Percentiles rank a stretch among this genome's conserved stretches.
Evolutionary conservation across 2,113 vertebrate genomes (phyloP).

Genomic region (Hippocampus comes): DNA sequence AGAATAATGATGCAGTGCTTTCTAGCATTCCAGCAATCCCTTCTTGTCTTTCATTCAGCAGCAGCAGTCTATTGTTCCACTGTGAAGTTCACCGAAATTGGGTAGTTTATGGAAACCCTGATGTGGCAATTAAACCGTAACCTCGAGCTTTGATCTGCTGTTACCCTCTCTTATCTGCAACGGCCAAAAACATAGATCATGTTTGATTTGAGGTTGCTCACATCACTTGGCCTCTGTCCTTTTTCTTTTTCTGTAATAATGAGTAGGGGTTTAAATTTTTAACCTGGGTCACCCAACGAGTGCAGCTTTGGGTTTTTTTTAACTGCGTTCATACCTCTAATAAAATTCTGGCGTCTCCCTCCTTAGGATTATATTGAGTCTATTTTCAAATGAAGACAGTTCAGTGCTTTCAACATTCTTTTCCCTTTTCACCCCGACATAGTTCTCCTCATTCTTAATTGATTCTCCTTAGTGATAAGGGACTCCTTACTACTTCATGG

Average conservation of each 20-base stretch:
- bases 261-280: constrained; percentile 10
- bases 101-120: constrained; percentile 14
- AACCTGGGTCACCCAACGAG: constrained; percentile 9
- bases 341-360: background rate
- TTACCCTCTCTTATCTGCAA: constrained; percentile 24
- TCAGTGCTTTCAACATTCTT: constrained; percentile 19
- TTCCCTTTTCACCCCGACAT: background rate
- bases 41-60: constrained; percentile 33
- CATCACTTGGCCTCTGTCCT: constrained; percentile 17
- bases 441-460: background rate
- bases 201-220: constrained; percentile 32
- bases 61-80: background rate
- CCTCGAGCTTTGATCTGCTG: constrained; percentile 19
- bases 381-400: constrained; percentile 24
- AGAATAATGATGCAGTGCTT: constrained; percentile 49
- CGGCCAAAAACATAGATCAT: background rate
- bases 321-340: background rate
- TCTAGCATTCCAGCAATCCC: constrained; percentile 33
- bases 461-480: background rate
- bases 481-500: constrained; percentile 5
- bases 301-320: background rate
- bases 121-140: constrained; percentile 17
- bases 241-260: constrained; percentile 11
- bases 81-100: constrained; percentile 15
- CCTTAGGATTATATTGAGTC: background rate